phyloP scores from a whole-genome alignment of 2,888 invertebrate species.

The Macaria liturata region DNA sequence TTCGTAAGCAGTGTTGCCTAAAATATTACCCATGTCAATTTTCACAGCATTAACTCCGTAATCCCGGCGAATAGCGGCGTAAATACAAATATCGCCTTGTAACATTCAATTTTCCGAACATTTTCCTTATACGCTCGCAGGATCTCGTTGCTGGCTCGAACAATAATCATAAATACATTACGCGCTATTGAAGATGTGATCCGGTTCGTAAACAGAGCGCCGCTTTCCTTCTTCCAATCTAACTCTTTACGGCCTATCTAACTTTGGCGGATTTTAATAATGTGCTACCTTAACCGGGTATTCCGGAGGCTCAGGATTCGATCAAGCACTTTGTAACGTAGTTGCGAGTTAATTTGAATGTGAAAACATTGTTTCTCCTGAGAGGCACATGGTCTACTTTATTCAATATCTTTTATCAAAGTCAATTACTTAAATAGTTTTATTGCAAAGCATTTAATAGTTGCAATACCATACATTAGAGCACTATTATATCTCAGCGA shows the following conservation, averaged over 20 bases:
- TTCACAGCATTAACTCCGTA: slow-evolving; percentile 21
- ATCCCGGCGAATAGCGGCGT: slow-evolving; percentile 19
- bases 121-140: slow-evolving; percentile 40
- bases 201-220: slow-evolving; percentile 75
- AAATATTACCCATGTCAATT: slow-evolving; percentile 17
- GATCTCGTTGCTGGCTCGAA: slow-evolving; percentile 44
- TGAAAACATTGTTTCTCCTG: neutral
- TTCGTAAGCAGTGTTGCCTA: too few relatives aligned
- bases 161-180: slow-evolving; percentile 84
- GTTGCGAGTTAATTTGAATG: slow-evolving; percentile 18
- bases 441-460: too few relatives aligned
- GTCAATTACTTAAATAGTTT: too few relatives aligned
- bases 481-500: too few relatives aligned
- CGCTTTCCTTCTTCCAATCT: slow-evolving; percentile 49
- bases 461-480: too few relatives aligned
- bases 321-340: slow-evolving; percentile 22
- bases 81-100: slow-evolving; percentile 28
- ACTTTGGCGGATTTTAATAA: slow-evolving; percentile 76
- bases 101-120: slow-evolving; percentile 41
- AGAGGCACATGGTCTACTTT: neutral
- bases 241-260: slow-evolving; percentile 78
- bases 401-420: too few relatives aligned
- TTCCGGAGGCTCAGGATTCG: slow-evolving; percentile 26
- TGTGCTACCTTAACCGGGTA: slow-evolving; percentile 40
- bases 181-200: slow-evolving; percentile 76